A percentile compares a stretch with the other conserved stretches of the same genome.
phyloP scores from a whole-genome alignment of 2,888 invertebrate species.

The Elaeidobius kamerunicus region DNA sequence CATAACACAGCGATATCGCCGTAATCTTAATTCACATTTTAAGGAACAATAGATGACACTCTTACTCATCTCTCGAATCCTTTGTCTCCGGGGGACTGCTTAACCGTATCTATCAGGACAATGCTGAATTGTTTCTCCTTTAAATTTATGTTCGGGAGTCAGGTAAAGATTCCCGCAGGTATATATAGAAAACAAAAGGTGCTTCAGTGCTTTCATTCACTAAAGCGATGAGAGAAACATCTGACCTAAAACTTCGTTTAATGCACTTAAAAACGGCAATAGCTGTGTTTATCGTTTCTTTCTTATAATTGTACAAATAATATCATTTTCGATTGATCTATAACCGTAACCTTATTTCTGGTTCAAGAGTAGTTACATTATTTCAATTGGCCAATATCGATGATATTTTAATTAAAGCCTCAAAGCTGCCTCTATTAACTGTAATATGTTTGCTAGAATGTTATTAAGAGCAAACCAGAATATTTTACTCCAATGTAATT shows the following conservation, averaged over 20 bases:
- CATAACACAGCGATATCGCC: neutral
- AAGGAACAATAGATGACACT: slow-evolving; percentile 15
- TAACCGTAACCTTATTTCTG: too few relatives aligned
- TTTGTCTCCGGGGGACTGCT: slow-evolving; percentile 14
- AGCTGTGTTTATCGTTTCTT: too few relatives aligned
- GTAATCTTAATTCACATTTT: slow-evolving; percentile 2
- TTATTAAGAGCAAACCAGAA: too few relatives aligned
- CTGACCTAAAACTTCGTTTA: neutral
- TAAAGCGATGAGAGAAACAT: slow-evolving; percentile 2
- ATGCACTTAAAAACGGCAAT: neutral
- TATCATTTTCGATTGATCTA: too few relatives aligned
- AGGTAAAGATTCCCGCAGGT: slow-evolving; percentile 20
- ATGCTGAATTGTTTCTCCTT: slow-evolving; percentile 21
- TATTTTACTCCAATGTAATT: too few relatives aligned
- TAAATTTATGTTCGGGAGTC: slow-evolving; percentile 22
- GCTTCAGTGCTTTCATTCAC: slow-evolving; percentile 10
- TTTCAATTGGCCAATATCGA: too few relatives aligned
- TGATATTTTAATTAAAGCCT: too few relatives aligned
- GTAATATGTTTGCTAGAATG: too few relatives aligned
- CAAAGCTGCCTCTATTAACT: too few relatives aligned
- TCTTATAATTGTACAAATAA: too few relatives aligned
- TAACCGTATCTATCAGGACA: slow-evolving; percentile 19
- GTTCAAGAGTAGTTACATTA: too few relatives aligned
- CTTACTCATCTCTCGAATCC: slow-evolving; percentile 10
- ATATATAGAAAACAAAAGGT: slow-evolving; percentile 21